Evolutionary conservation across 2,113 vertebrate species (phyloP), one percentile per base, ranked within the genome.

Genomic region (Diadophis punctatus): DNA sequence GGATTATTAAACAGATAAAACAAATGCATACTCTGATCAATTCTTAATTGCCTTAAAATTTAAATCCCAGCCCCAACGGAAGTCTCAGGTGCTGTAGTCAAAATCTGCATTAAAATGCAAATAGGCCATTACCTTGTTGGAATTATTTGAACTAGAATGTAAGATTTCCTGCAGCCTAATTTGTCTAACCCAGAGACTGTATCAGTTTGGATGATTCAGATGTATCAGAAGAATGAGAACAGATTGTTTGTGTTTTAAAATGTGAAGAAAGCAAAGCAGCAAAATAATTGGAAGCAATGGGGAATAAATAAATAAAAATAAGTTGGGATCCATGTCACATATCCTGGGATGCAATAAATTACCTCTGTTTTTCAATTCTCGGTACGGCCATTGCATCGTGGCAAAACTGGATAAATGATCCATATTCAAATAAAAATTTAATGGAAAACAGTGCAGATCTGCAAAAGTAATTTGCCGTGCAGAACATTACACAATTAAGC

Each of bases 61-160:
- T 95, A 97, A 96, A 96, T 93, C 94, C 92, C 89, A 91, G 91
- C 90, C 93, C 96, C 96, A 95, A 94, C 94, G 91, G 74, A 96
- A 96, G 95, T 95, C 95, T 96, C 96, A 96, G 95, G 94, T 96
- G 96, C 92, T 95, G 43, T 34, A 94, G 86, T 96, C 55, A 96
- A 96, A 97, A 96, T 90, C 95, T 95, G 92, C 93, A 97, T 97
- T 97, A 97, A 97, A 97, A 97, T 97, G 97, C 95, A 97, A 97
- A 97, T 97, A 90, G 88, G 74, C 93, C 95, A 96, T 96, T 97
- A 97, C 96, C 95, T 96, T 97, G 95, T 96, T 96, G 91, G 95
- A 96, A 88, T 18, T 94, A 94, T 96, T 97, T 96, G 94, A 97
- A 95, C 96, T 25, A 34, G 87, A 96, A 95, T 95, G 30, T 90